A percentile compares a stretch with the other conserved stretches of the same genome.
Evolutionary conservation across 2,113 vertebrate genomes (phyloP).

Genomic region (Trichomycterus rosablanca): DNA sequence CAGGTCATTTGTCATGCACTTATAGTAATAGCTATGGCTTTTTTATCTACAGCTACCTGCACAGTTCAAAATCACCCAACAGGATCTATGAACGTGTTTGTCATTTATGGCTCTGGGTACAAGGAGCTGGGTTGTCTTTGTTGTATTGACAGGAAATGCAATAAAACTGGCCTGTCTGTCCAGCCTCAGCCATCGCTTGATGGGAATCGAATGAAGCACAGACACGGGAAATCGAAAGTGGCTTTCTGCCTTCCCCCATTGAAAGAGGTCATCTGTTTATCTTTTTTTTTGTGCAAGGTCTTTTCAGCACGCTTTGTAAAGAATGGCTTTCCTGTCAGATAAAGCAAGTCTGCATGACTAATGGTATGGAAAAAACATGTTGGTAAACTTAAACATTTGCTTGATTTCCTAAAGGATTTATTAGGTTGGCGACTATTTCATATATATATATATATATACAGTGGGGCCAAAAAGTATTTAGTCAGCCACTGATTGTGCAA

Average conservation of each 20-base stretch:
- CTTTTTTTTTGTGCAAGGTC: too few species aligned
- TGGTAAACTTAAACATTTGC: too few species aligned
- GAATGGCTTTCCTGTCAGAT: too few species aligned
- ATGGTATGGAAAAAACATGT: too few species aligned
- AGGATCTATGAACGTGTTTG: slow-evolving; percentile 10
- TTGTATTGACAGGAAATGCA: slow-evolving; percentile 4
- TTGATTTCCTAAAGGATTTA: too few species aligned
- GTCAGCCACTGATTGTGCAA: too few species aligned
- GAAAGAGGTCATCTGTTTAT: slow-evolving; percentile 8
- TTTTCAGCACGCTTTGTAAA: too few species aligned
- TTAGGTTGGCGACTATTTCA: too few species aligned
- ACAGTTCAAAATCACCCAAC: neutral
- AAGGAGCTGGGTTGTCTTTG: neutral
- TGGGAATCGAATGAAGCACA: slow-evolving; percentile 28
- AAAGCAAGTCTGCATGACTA: too few species aligned
- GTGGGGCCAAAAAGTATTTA: too few species aligned
- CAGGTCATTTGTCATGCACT: slow-evolving; percentile 45
- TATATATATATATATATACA: too few species aligned
- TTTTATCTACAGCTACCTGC: slow-evolving; percentile 10
- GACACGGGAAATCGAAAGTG: slow-evolving; percentile 8
- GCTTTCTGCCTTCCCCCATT: slow-evolving; percentile 4
- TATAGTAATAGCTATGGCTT: slow-evolving; percentile 10
- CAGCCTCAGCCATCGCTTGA: neutral
- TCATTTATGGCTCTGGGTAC: neutral
- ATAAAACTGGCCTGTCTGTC: slow-evolving; percentile 19